Evolutionary conservation across 2,888 invertebrate species (phyloP), one percentile per base, ranked within the genome.

Genomic region (Tortricodes alternella): DNA sequence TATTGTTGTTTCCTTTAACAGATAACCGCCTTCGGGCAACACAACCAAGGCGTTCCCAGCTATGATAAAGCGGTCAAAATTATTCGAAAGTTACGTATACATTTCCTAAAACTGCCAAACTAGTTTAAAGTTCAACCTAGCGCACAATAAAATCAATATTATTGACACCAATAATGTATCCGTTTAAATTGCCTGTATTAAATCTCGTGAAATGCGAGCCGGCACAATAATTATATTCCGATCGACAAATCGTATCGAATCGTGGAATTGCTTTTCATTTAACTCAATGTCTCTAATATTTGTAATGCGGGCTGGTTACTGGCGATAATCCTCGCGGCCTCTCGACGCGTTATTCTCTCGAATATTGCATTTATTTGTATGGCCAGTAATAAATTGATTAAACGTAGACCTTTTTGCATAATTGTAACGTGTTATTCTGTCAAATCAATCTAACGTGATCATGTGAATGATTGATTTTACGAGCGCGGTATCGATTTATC

Each of bases 241-340:
- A 56, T 59, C 59, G 59, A 58, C 55, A 50, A 56, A 56, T 57
- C 62, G 58, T 56, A 62, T 58, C 60, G 55, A 62, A 62, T 60
- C 59, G 60, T 19, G 43, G 51, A 55, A 58, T 60, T 43, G 43
- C 37, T 61, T 61, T 58, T 48, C 53, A 62, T 53, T 60, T 62
- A 62, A 60, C 60, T 60, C 60, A 62, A 58, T 60, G 50, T 58
- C 58, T 62, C 57, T 58, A 63, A 57, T 65, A 63, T 65, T 65
- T 64, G 62, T 50, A 59, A 57, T 63, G 53, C 62, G 51, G 39
- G 44, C 52, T 64, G 62, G 62, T 64, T 59, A 60, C 37, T 27
- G 46, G 18, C 35, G 11, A 43, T 50, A 50, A 59, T 59, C 59
- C 43, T 59, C 60, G 21, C 37, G 32, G 35, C 35, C 51, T 34